Evolutionary conservation across 30 jellyfish, hydroid and myxozoan genomes (phyloP).

Genomic region (Aurelia sp.): DNA sequence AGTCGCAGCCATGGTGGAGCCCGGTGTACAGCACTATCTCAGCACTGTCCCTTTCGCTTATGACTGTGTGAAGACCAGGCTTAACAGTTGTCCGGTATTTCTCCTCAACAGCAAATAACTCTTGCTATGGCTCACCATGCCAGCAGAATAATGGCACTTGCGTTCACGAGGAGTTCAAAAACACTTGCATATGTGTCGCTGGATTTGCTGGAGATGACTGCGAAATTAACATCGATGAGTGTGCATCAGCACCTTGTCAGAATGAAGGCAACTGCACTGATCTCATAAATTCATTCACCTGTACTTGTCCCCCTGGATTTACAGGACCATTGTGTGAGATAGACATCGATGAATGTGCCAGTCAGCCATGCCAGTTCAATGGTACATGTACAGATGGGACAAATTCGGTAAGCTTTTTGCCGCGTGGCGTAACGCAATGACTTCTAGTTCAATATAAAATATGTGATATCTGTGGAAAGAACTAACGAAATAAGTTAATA

Average conservation of each 20-base stretch:
- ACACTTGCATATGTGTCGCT: slow-evolving; percentile 77
- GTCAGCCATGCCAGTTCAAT: slow-evolving; percentile 75
- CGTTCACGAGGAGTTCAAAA: slow-evolving; percentile 68
- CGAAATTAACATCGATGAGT: slow-evolving; percentile 85
- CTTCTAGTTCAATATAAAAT: not conserved
- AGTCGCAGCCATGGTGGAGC: too few relatives aligned
- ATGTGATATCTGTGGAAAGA: not conserved
- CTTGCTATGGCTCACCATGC: slow-evolving; percentile 85
- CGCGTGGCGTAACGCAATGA: too few relatives aligned
- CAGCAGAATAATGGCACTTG: slow-evolving; percentile 85
- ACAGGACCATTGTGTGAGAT: slow-evolving; percentile 70
- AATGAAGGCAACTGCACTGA: slow-evolving; percentile 71
- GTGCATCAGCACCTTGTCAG: slow-evolving; percentile 81
- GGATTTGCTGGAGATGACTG: slow-evolving; percentile 95
- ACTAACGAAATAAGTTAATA: too few relatives aligned
- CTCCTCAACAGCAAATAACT: slow-evolving; percentile 58
- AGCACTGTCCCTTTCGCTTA: too few relatives aligned
- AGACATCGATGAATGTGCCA: slow-evolving; percentile 79
- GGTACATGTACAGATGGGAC: slow-evolving; percentile 85
- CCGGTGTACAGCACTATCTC: too few relatives aligned
- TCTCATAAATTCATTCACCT: slow-evolving; percentile 58
- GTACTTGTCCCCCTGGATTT: slow-evolving; percentile 74
- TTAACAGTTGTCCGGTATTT: too few relatives aligned
- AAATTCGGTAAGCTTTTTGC: slow-evolving; percentile 51
- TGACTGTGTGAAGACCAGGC: too few relatives aligned